Conservation (phyloP, 2,888 invertebrate species). For the Xylocampa areola region DNA sequence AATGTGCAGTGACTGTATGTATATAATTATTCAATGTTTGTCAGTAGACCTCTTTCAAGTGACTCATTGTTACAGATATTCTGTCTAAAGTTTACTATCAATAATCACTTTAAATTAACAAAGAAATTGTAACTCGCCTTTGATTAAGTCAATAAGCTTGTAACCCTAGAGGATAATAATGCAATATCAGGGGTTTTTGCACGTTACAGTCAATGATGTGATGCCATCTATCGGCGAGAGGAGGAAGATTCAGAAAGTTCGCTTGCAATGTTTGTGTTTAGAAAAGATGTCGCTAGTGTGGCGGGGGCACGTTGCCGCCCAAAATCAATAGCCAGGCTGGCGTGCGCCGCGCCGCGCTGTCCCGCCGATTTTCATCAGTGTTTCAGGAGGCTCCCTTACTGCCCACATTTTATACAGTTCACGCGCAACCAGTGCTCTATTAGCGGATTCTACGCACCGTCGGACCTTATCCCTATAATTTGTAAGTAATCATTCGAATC, state of each 20-base stretch:
- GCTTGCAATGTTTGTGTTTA: slow-evolving; percentile 9
- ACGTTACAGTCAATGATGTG: slow-evolving; percentile 37
- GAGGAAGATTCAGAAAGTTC: slow-evolving; percentile 35
- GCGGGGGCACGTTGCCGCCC: slow-evolving; percentile 79
- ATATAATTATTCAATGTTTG: no score
- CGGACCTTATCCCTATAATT: slow-evolving; percentile 65
- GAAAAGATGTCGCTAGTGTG: slow-evolving; percentile 69
- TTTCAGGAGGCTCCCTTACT: slow-evolving; percentile 79
- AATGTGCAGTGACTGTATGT: no score
- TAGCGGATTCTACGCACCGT: slow-evolving; percentile 69
- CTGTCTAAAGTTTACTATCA: no score
- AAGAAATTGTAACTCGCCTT: not conserved
- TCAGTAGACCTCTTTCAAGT: no score
- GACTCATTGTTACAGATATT: no score
- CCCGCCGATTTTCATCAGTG: slow-evolving; percentile 80
- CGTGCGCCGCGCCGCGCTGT: slow-evolving; percentile 85
- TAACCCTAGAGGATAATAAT: slow-evolving; percentile 11
- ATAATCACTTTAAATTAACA: no score
- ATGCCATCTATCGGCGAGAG: slow-evolving; percentile 72
- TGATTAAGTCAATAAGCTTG: no score
- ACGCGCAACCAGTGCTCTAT: slow-evolving; percentile 78
- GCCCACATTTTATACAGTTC: slow-evolving; percentile 75
- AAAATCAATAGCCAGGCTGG: slow-evolving; percentile 82
- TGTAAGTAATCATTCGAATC: slow-evolving; percentile 71
- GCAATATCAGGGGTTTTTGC: slow-evolving; percentile 15